Percentiles rank a stretch among this genome's conserved stretches.
Evolutionary conservation across 1,140 invertebrate genomes (phyloP).

Genomic region (Tribolium castaneum): DNA sequence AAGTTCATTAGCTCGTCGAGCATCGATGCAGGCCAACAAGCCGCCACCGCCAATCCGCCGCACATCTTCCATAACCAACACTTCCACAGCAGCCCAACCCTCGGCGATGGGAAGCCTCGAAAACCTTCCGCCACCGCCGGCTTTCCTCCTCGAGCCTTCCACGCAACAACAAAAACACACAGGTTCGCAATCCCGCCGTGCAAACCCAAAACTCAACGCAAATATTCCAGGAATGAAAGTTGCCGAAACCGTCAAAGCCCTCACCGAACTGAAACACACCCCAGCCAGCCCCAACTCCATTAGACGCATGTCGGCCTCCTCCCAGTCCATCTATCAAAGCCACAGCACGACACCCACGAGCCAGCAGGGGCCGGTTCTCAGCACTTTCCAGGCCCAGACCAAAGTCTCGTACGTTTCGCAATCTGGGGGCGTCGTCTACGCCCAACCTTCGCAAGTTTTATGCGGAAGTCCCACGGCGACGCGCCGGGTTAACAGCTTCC

Average conservation of each 20-base stretch:
- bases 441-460: conserved; percentile 66
- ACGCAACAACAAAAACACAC: conserved; percentile 46
- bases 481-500: conserved; percentile 62
- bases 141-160: conserved; percentile 79
- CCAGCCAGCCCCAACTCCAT: conserved; percentile 85
- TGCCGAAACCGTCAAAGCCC: conserved; percentile 87
- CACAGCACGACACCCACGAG: conserved; percentile 41
- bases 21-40: conserved; percentile 75
- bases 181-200: background rate
- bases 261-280: conserved; percentile 86
- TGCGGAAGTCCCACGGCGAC: conserved; percentile 65
- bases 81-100: conserved; percentile 49
- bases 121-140: conserved; percentile 85
- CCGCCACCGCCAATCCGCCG: conserved; percentile 87
- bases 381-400: conserved; percentile 66
- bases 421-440: conserved; percentile 65
- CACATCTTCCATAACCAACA: conserved; percentile 83
- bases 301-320: conserved; percentile 67
- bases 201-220: background rate
- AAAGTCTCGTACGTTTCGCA: conserved; percentile 64
- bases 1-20: conserved; percentile 66
- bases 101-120: conserved; percentile 65
- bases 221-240: conserved; percentile 70
- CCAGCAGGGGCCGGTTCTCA: conserved; percentile 61
- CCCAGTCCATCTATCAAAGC: conserved; percentile 57